Base-by-base conservation (phyloP, 2,797 vertebrate genomes). In the Notoglanidium macrostoma region DNA sequence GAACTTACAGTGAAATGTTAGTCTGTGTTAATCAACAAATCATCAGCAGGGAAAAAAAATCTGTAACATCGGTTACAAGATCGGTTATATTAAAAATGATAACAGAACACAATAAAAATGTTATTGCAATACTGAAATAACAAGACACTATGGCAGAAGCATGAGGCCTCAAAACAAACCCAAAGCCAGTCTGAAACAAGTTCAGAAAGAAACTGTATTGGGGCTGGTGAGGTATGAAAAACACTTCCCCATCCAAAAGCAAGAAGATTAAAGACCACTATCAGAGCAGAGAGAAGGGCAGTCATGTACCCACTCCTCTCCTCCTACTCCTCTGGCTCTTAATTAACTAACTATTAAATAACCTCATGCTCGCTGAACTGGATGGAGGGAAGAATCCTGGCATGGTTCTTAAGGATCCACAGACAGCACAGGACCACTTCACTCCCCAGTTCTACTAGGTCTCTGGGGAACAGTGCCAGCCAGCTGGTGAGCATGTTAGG, bases 381-480 rank as follows among this genome's bases (percentile, higher is more conserved):
- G 46, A 67, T 63, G 26, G 17, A 74, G 63, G n/a, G 17, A 5
- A 68, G 29, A 88, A 80, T 80, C 26, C 35, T 83, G 72, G 70
- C 59, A 89, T 82, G 76, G 67, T 49, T 46, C 23, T 79, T 73
- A 44, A 72, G 84, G 65, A 77, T 77, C 21, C 15, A 57, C 68
- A 82, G 84, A 80, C 0, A 55, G 57, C 68, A 21, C 51, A 61
- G 15, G 17, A 1, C 59, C 65, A 73, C 74, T 88, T 84, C 46
- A 86, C 79, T 80, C 78, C 51, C 10, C 26, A 49, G 81, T 17
- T 51, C 63, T 9, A 29, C 83, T 55, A 65, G 49, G 10, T 57
- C 81, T 85, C 70, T 59, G n/a, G 46, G 72, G 74, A 67, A 85
- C 59, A 46, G 80, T 49, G 86, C 82, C 86, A 89, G 29, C 78